These are phyloP conservation scores for Heliconius nattereri DNA, from an alignment of 1,140 invertebrate species.

Conservation along the genomic window DNA sequence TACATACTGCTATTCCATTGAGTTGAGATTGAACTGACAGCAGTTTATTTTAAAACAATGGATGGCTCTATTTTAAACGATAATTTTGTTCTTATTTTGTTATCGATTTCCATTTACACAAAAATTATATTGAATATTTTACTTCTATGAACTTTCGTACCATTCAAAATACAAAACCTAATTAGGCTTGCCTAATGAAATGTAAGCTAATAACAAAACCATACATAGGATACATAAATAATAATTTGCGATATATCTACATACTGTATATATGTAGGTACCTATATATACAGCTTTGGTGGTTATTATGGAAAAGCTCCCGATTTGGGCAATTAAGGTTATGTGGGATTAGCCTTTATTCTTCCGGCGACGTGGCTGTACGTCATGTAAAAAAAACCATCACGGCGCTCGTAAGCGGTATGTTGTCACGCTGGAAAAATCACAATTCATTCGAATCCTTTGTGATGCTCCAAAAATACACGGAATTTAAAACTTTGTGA, in stretches of 20 bases:
- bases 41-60: no score
- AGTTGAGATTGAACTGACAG: no score
- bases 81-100: no score
- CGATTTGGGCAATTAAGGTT: slow-evolving; percentile 19
- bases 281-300: not conserved
- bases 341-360: slow-evolving; percentile 20
- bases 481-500: not conserved
- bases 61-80: no score
- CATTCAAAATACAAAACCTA: not conserved
- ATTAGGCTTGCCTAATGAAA: not conserved
- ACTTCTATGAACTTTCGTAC: no score
- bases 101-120: no score
- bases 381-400: slow-evolving; percentile 18
- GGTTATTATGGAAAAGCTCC: slow-evolving; percentile 3
- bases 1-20: no score
- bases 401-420: slow-evolving; percentile 20
- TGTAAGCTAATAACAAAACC: not conserved
- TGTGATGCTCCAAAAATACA: slow-evolving; percentile 19
- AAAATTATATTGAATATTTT: no score
- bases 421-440: slow-evolving; percentile 25
- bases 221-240: not conserved
- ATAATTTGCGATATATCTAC: not conserved
- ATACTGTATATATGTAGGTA: not conserved
- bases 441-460: slow-evolving; percentile 30
- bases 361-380: slow-evolving; percentile 18